Percentiles rank a stretch among this genome's conserved stretches.
These are phyloP conservation scores for Drosophila repleta DNA, from an alignment of 1,140 invertebrate species.

Conservation along the genomic window DNA sequence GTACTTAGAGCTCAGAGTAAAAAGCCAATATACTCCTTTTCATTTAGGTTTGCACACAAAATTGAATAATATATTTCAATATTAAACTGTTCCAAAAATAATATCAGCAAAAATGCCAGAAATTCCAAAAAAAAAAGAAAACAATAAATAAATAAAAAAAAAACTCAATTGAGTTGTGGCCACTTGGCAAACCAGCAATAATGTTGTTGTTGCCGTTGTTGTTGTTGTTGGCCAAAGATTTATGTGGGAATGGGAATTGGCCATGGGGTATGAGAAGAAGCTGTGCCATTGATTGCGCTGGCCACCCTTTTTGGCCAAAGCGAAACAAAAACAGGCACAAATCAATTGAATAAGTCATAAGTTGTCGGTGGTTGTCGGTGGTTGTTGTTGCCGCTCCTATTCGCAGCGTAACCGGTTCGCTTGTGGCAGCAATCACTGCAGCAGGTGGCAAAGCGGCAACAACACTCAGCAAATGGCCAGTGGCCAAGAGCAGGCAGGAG, in stretches of 20 bases:
- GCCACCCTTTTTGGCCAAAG: slow-evolving; percentile 37
- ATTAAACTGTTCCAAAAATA: too few relatives aligned
- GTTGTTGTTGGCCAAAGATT: slow-evolving; percentile 49
- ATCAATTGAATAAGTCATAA: slow-evolving; percentile 71
- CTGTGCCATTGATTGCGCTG: slow-evolving; percentile 20
- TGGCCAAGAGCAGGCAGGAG: slow-evolving; percentile 29
- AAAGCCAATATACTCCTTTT: too few relatives aligned
- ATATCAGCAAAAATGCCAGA: too few relatives aligned
- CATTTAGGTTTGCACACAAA: too few relatives aligned
- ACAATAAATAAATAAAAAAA: slow-evolving; percentile 3
- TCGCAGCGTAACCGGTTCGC: slow-evolving; percentile 49
- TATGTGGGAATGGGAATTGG: slow-evolving; percentile 40
- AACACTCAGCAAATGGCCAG: slow-evolving; percentile 34
- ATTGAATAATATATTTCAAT: too few relatives aligned
- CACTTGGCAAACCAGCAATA: slow-evolving; percentile 28
- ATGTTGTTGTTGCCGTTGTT: slow-evolving; percentile 33
- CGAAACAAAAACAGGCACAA: slow-evolving; percentile 22
- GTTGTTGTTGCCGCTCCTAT: slow-evolving; percentile 10
- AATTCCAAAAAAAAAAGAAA: not conserved
- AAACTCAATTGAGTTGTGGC: slow-evolving; percentile 16
- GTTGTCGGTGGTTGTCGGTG: slow-evolving; percentile 27
- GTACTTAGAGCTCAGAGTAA: too few relatives aligned
- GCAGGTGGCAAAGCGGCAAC: slow-evolving; percentile 49
- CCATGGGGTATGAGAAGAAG: slow-evolving; percentile 9
- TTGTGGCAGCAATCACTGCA: slow-evolving; percentile 32